Conservation (phyloP, 2,113 vertebrate species). For the Xyliphius kryptos region DNA sequence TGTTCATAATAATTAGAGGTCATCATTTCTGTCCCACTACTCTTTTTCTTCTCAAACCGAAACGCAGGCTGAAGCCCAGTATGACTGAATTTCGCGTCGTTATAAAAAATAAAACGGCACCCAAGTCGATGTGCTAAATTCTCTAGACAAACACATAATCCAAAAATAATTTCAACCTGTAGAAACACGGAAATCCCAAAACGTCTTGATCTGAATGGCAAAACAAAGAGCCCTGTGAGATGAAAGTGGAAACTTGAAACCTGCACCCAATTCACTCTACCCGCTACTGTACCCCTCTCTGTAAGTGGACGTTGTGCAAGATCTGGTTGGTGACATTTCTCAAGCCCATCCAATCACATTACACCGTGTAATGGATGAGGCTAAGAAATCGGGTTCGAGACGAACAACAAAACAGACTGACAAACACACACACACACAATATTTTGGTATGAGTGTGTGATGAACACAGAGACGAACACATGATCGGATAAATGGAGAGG, state of each 20-base stretch:
- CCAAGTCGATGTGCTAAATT: too few species aligned
- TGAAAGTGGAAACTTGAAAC: too few species aligned
- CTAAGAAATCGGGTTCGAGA: slow-evolving; percentile 32
- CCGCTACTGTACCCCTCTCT: slow-evolving; percentile 28
- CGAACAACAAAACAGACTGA: slow-evolving; percentile 41
- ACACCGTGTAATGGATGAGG: too few species aligned
- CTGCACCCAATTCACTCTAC: background rate
- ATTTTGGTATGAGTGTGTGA: slow-evolving; percentile 53
- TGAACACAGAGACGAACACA: slow-evolving; percentile 35
- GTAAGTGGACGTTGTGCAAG: slow-evolving; percentile 43
- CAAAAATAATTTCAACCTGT: slow-evolving; percentile 26
- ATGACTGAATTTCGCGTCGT: slow-evolving; percentile 21
- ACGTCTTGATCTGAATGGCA: slow-evolving; percentile 26
- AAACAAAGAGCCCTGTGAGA: slow-evolving; percentile 3
- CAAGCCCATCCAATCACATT: slow-evolving; percentile 37
- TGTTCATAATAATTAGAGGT: background rate
- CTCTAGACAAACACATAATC: background rate
- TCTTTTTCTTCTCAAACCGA: background rate
- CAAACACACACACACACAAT: slow-evolving; percentile 58
- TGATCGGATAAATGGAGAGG: slow-evolving; percentile 39
- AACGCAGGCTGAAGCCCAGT: too few species aligned
- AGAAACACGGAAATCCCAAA: slow-evolving; percentile 26
- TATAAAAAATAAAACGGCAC: slow-evolving; percentile 48
- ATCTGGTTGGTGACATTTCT: slow-evolving; percentile 54
- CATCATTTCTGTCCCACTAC: background rate